phyloP scores from a whole-genome alignment of 2,797 vertebrate species.

The Thamnophis elegans region DNA sequence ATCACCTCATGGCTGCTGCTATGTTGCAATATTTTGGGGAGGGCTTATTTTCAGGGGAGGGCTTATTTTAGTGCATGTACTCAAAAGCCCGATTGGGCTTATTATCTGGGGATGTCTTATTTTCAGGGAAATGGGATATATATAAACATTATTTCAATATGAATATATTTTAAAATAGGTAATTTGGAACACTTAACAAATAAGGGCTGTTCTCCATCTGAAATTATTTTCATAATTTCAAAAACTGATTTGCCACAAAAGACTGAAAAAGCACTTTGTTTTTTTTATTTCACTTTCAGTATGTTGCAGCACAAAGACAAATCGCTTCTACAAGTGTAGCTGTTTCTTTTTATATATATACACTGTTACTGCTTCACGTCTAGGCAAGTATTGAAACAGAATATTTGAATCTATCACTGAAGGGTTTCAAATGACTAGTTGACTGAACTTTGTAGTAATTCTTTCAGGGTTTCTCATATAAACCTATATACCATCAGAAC shows the following conservation, averaged over 20 bases:
- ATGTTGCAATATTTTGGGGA: no score
- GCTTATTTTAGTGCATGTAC: no score
- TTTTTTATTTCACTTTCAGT: conserved; percentile 59
- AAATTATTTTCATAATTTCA: background rate
- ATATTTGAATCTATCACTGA: background rate
- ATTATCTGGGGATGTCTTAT: no score
- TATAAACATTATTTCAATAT: background rate
- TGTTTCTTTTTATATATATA: conserved; percentile 67
- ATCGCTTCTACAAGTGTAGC: conserved; percentile 77
- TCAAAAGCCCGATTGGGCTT: no score
- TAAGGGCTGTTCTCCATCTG: background rate
- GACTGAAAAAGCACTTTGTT: conserved; percentile 33
- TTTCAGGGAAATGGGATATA: no score
- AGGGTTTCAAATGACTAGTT: background rate
- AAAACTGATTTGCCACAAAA: background rate
- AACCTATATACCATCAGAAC: background rate
- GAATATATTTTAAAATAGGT: background rate
- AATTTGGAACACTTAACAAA: background rate
- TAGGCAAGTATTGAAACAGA: conserved; percentile 69
- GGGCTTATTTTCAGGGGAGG: no score
- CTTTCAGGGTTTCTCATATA: background rate
- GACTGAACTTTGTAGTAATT: conserved; percentile 6
- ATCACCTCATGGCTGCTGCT: no score
- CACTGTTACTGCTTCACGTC: conserved; percentile 75
- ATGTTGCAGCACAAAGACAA: conserved; percentile 78